These are phyloP conservation scores for Thermophis baileyi DNA, from an alignment of 2,113 vertebrate genomes.

Conservation along the genomic window DNA sequence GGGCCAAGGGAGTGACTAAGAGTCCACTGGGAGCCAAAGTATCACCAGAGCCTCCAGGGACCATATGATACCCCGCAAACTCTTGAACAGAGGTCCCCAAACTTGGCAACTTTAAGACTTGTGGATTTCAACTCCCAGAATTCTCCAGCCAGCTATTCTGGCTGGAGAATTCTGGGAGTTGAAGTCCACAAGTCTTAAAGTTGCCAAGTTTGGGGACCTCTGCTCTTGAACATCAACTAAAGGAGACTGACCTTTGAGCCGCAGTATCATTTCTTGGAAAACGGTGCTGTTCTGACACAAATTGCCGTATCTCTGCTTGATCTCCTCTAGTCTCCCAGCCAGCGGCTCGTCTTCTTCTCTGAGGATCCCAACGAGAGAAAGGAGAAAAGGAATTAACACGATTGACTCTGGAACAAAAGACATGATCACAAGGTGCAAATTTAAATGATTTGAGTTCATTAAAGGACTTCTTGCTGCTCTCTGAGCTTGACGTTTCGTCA, in stretches of 20 bases:
- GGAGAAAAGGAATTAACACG: neutral
- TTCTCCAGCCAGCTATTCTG: too few relatives aligned
- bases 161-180: too few relatives aligned
- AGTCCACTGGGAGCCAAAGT: neutral
- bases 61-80: too few relatives aligned
- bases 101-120: too few relatives aligned
- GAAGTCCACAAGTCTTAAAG: too few relatives aligned
- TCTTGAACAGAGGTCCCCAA: too few relatives aligned
- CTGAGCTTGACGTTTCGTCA: neutral
- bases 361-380: neutral
- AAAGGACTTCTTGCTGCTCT: neutral
- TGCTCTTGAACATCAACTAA: neutral
- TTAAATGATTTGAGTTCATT: neutral
- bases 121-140: too few relatives aligned
- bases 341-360: neutral
- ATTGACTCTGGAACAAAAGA: neutral
- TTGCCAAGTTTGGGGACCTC: too few relatives aligned
- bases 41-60: neutral
- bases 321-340: neutral
- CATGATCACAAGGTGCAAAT: neutral
- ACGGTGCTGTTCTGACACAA: slow-evolving; percentile 5
- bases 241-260: slow-evolving; percentile 4
- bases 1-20: neutral
- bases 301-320: neutral
- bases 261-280: slow-evolving; percentile 22